Evolutionary conservation across 2,888 invertebrate species (phyloP).

Genomic region (Embidobia sp.): DNA sequence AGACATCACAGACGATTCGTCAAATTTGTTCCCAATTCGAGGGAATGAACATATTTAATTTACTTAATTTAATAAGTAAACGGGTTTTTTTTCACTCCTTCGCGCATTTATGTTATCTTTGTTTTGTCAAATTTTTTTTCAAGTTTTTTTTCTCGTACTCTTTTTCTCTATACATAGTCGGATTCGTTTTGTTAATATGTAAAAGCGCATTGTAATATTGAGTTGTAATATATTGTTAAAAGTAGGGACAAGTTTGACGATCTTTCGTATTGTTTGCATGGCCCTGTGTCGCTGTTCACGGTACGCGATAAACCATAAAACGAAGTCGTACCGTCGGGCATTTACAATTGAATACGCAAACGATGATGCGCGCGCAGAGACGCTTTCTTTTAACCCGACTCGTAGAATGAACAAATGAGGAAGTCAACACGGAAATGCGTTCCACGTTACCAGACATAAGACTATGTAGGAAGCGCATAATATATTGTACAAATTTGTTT

Average conservation of each 20-base stretch:
- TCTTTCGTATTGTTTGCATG: constrained; percentile 48
- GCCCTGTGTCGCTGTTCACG: constrained; percentile 63
- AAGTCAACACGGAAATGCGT: constrained; percentile 56
- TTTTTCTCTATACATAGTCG: no score
- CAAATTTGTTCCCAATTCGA: constrained; percentile 22
- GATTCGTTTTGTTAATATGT: constrained; percentile 31
- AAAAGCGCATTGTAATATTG: constrained; percentile 23
- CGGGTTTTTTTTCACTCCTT: constrained; percentile 1
- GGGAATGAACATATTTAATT: constrained; percentile 19
- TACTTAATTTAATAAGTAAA: constrained; percentile 49
- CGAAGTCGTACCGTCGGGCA: constrained; percentile 67
- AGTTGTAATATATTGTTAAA: constrained; percentile 37
- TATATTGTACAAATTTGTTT: constrained; percentile 81
- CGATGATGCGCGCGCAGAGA: constrained; percentile 19
- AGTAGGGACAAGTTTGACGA: constrained; percentile 40
- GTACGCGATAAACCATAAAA: constrained; percentile 61
- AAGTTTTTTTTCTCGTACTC: no score
- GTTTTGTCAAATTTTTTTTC: constrained; percentile 1
- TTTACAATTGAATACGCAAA: constrained; percentile 58
- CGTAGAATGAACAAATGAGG: constrained; percentile 27
- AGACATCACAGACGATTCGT: constrained; percentile 27
- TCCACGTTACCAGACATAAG: constrained; percentile 70
- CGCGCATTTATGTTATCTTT: constrained; percentile 30
- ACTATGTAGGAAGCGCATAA: constrained; percentile 78
- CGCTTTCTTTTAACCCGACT: constrained; percentile 25